These are phyloP conservation scores for Hydropsyche tenuis DNA, from an alignment of 1,140 invertebrate species.

Conservation along the genomic window DNA sequence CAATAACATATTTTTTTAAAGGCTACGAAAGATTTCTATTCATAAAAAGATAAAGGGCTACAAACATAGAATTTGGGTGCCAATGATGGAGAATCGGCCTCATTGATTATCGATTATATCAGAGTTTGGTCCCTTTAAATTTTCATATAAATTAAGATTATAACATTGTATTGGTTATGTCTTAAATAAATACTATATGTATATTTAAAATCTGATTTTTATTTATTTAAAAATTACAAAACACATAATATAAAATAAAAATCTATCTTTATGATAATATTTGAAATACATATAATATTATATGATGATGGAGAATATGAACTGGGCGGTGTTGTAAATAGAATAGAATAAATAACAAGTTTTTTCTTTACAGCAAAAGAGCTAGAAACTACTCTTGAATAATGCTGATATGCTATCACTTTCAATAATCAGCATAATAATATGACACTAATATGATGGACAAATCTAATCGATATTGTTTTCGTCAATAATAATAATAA, in stretches of 20 bases:
- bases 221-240: no score
- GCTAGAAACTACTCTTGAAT: conserved; percentile 62
- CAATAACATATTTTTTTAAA: no score
- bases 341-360: conserved; percentile 58
- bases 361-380: conserved; percentile 63
- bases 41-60: conserved; percentile 53
- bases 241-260: background rate
- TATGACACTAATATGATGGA: no score
- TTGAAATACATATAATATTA: no score
- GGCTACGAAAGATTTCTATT: conserved; percentile 61
- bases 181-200: no score
- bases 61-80: conserved; percentile 56
- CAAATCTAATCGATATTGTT: no score
- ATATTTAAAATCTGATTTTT: no score
- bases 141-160: no score
- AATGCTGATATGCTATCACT: conserved; percentile 76
- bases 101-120: conserved; percentile 60
- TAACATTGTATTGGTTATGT: no score
- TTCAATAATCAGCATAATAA: no score
- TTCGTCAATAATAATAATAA: no score
- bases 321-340: conserved; percentile 57
- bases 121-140: conserved; percentile 58
- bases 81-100: conserved; percentile 56
- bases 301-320: conserved; percentile 52
- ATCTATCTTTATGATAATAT: conserved; percentile 67